Evolutionary conservation across 2,888 invertebrate genomes (phyloP).

Genomic region (Drosophila limbata): DNA sequence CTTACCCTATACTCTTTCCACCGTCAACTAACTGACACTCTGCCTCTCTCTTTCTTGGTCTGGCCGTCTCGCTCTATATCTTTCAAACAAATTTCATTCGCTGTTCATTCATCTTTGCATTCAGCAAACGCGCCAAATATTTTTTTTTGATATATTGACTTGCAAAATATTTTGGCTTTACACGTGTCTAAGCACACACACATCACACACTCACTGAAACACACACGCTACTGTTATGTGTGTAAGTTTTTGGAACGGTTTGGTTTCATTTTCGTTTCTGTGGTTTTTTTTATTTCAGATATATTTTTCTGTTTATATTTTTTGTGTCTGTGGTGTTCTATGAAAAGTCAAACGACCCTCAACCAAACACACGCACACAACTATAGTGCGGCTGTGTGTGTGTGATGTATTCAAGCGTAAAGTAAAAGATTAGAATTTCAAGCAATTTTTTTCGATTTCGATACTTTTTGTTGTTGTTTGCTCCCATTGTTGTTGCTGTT

Average conservation of each 20-base stretch:
- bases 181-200: slow-evolving; percentile 63
- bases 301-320: slow-evolving; percentile 54
- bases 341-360: slow-evolving; percentile 56
- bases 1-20: too few relatives aligned
- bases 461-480: slow-evolving; percentile 23
- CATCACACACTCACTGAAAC: slow-evolving; percentile 12
- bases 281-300: slow-evolving; percentile 2
- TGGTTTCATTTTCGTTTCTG: slow-evolving; percentile 29
- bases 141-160: slow-evolving; percentile 76
- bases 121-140: slow-evolving; percentile 65
- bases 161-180: slow-evolving; percentile 78
- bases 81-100: slow-evolving; percentile 30
- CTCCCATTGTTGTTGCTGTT: slow-evolving; percentile 18
- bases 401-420: slow-evolving; percentile 74
- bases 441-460: slow-evolving; percentile 58
- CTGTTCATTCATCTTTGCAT: slow-evolving; percentile 72
- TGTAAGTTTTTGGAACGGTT: slow-evolving; percentile 38
- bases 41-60: background rate
- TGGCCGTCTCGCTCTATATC: background rate
- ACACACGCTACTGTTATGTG: slow-evolving; percentile 11
- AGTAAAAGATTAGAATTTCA: slow-evolving; percentile 75
- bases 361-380: slow-evolving; percentile 22
- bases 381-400: slow-evolving; percentile 18
- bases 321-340: slow-evolving; percentile 44
- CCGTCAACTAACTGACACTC: background rate